A percentile compares a stretch with the other conserved stretches of the same genome.
Conservation (phyloP, 2,797 vertebrate genomes). For the Mycteria americana region DNA sequence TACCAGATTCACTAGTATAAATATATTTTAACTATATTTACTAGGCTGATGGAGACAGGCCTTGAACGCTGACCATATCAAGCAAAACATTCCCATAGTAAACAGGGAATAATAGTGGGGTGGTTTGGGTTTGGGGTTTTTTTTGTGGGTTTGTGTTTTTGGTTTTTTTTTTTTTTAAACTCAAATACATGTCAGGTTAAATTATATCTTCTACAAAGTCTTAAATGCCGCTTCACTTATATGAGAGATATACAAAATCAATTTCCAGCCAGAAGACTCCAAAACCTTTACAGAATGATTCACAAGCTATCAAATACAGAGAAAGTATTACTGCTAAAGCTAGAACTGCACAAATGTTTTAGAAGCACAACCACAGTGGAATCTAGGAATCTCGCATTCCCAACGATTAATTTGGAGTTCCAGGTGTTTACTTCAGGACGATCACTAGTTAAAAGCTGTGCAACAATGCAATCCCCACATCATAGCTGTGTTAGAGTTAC, state of each 20-base stretch:
- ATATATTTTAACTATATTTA: constrained; percentile 77
- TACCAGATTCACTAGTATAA: constrained; percentile 1
- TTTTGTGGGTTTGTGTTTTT: background rate
- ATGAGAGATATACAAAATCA: background rate
- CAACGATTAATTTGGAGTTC: background rate
- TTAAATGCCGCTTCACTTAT: background rate
- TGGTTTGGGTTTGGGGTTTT: no score
- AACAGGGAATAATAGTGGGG: constrained; percentile 68
- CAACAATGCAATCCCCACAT: background rate
- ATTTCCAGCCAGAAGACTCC: background rate
- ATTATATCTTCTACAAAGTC: background rate
- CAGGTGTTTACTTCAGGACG: background rate
- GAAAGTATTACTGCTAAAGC: background rate
- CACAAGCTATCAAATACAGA: background rate
- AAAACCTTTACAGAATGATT: background rate
- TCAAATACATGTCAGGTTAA: background rate
- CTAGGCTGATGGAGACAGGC: constrained; percentile 74
- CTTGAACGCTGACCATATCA: constrained; percentile 81
- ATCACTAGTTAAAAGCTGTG: background rate
- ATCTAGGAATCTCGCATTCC: background rate
- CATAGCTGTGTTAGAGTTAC: background rate
- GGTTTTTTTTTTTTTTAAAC: background rate
- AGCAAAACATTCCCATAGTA: constrained; percentile 80
- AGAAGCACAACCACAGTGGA: background rate
- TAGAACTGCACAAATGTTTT: background rate